Evolutionary conservation across 2,797 vertebrate genomes (phyloP).

Genomic region (Gymnoscopelus microlampas): DNA sequence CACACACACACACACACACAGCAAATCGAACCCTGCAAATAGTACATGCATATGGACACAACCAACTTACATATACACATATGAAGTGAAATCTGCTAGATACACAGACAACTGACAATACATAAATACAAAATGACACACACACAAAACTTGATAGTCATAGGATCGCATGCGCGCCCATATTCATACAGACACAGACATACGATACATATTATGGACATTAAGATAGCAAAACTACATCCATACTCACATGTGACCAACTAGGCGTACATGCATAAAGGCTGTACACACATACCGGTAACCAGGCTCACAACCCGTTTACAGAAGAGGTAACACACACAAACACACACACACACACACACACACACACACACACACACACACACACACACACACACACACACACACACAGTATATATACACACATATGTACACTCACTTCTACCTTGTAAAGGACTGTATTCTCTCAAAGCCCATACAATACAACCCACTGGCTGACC

Average conservation of each 20-base stretch:
- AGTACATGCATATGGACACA: no score
- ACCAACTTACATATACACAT: no score
- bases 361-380: not conserved
- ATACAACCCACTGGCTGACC: constrained; percentile 66
- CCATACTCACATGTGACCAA: no score
- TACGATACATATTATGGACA: not conserved
- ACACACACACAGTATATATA: constrained; percentile 19
- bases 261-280: constrained; percentile 66
- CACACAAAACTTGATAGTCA: not conserved
- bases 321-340: constrained; percentile 23
- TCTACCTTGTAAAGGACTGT: constrained; percentile 65
- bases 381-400: constrained; percentile 5
- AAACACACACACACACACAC: not conserved
- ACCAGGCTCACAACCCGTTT: constrained; percentile 23
- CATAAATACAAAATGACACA: not conserved
- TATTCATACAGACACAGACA: not conserved
- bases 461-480: constrained; percentile 58
- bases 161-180: not conserved
- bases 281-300: constrained; percentile 51
- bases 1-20: no score
- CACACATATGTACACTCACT: constrained; percentile 37
- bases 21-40: no score
- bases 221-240: no score
- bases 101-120: no score
- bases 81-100: no score